phyloP scores from a whole-genome alignment of 1,140 invertebrate genomes.

The Ips nitidus region DNA sequence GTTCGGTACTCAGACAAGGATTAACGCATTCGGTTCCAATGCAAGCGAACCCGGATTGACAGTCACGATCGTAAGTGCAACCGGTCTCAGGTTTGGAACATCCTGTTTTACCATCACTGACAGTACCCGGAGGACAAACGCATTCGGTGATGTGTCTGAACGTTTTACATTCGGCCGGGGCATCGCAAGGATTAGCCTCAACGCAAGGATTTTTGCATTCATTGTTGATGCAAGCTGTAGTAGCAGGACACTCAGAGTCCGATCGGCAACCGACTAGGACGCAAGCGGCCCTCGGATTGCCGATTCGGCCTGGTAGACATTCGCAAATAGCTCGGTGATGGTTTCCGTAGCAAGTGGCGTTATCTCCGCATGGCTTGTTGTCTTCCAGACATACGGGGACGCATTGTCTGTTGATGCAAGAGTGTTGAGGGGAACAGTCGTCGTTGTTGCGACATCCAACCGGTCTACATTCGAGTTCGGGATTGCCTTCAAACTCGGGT shows the following conservation, averaged over 20 bases:
- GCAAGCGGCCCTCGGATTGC: slow-evolving; percentile 78
- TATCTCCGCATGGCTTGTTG: slow-evolving; percentile 49
- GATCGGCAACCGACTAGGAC: slow-evolving; percentile 72
- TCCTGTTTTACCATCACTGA: slow-evolving; percentile 65
- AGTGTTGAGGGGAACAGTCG: slow-evolving; percentile 75
- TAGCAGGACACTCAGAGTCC: slow-evolving; percentile 72
- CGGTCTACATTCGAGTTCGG: slow-evolving; percentile 72
- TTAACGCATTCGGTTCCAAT: slow-evolving; percentile 79
- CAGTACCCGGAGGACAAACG: slow-evolving; percentile 74
- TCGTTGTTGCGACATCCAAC: slow-evolving; percentile 71
- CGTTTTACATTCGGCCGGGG: slow-evolving; percentile 71
- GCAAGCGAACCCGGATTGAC: slow-evolving; percentile 79
- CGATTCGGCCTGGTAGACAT: slow-evolving; percentile 76
- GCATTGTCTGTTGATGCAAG: slow-evolving; percentile 76
- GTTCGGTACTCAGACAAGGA: slow-evolving; percentile 76
- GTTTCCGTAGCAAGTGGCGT: slow-evolving; percentile 72
- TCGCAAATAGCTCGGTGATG: slow-evolving; percentile 80
- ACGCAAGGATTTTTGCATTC: slow-evolving; percentile 78
- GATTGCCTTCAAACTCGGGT: slow-evolving; percentile 78
- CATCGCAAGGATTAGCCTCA: slow-evolving; percentile 64
- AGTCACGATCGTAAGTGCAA: slow-evolving; percentile 78
- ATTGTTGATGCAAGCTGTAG: slow-evolving; percentile 76
- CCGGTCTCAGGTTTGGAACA: slow-evolving; percentile 64
- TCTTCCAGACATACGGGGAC: slow-evolving; percentile 73
- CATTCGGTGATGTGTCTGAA: slow-evolving; percentile 77